A percentile compares a stretch with the other conserved stretches of the same genome.
Evolutionary conservation across 2,113 vertebrate species (phyloP).

Genomic region (Cavia porcellus): DNA sequence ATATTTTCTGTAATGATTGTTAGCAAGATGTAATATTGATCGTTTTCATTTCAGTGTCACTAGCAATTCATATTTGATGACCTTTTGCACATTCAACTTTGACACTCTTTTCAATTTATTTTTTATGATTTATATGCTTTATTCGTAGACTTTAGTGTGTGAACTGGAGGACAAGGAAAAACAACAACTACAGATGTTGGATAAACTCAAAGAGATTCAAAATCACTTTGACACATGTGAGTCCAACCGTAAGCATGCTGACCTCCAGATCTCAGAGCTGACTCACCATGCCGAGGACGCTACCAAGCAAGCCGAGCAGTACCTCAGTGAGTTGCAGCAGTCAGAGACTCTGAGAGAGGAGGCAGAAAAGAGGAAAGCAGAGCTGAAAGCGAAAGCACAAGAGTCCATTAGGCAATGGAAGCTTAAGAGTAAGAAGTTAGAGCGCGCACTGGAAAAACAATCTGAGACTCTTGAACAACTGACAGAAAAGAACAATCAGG

Average conservation of each 20-base stretch:
- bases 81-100: not conserved
- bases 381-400: constrained; percentile 93
- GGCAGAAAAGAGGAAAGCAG: constrained; percentile 91
- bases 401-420: constrained; percentile 95
- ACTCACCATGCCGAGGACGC: constrained; percentile 88
- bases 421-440: constrained; percentile 92
- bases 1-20: constrained; percentile 16
- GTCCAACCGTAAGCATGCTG: constrained; percentile 82
- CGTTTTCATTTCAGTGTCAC: not conserved
- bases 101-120: not conserved
- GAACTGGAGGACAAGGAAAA: constrained; percentile 92
- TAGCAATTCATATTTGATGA: constrained; percentile 26
- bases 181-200: constrained; percentile 93
- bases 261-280: constrained; percentile 86
- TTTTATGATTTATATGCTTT: constrained; percentile 46
- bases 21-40: not conserved
- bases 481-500: constrained; percentile 90
- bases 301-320: constrained; percentile 87
- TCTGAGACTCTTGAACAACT: constrained; percentile 83
- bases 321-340: constrained; percentile 87
- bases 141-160: constrained; percentile 88
- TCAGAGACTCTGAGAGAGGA: constrained; percentile 90
- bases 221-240: constrained; percentile 89
- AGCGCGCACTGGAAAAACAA: constrained; percentile 91
- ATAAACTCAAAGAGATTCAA: constrained; percentile 94